Base-by-base conservation (phyloP, 2,888 invertebrate species). In the Clusia tigrina region DNA sequence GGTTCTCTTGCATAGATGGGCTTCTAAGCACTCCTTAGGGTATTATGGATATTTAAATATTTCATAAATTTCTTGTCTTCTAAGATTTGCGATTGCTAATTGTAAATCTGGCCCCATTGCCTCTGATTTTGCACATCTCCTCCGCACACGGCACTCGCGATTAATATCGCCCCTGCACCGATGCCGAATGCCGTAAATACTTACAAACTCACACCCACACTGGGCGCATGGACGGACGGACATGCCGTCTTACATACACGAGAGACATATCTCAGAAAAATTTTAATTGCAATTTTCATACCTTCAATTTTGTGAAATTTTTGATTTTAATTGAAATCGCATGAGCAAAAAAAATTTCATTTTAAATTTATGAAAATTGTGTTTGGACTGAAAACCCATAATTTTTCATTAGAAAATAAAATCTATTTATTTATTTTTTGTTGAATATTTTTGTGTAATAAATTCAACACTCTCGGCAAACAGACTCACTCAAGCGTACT, bases 281-380 rank as follows among this genome's bases (percentile, higher is more conserved):
- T 20, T 48, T 48, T 48, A 48, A 48, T 48, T 48, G 20, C 48
- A 20, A 48, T 3, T 20, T 20, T 48, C 22, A 22, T 48, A 48
- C 48, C 48, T 48, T 48, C 3, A 48, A 20, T 20, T 20, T 42
- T 42, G 9, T 42, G 3, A 15, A 42, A 42, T 42, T n/a, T 9
- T n/a, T 6, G n/a, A 42, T 42, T 20, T 48, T 20, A 48, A 18
- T 48, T 48, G 5, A 20, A 48, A 20, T 48, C 48, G 48, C 18
- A 48, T 48, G 48, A 20, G 22, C 6, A 42, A 10, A 32, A 32
- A 32, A 32, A n/a, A n/a, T n/a, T n/a, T n/a, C n/a, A n/a, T n/a
- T n/a, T 42, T 5, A 42, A 42, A 42, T 42, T 15, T 15, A 42
- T 15, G 42, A 5, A 42, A 42, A 42, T 32, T 9, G 6, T 32